Evolutionary conservation across 2,113 vertebrate species (phyloP).

Genomic region (Lanius collurio): DNA sequence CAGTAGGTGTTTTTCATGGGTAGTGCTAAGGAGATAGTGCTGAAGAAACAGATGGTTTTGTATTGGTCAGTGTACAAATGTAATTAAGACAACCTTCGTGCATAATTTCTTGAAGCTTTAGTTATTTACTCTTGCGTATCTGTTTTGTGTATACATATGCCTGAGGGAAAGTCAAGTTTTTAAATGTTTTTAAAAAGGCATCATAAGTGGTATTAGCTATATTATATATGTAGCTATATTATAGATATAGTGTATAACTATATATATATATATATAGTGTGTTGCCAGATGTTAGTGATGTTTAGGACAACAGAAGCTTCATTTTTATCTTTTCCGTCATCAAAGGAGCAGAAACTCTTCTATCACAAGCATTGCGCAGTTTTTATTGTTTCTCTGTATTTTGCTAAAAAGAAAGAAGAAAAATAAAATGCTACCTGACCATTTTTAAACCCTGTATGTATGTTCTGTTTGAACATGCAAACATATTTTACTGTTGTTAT

Average conservation of each 20-base stretch:
- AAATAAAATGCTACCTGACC: neutral
- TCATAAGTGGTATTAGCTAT: neutral
- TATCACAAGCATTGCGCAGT: neutral
- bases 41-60: neutral
- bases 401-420: neutral
- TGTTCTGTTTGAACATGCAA: neutral
- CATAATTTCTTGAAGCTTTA: neutral
- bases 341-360: neutral
- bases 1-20: neutral
- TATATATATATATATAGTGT: neutral
- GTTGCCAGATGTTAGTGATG: neutral
- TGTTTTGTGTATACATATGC: neutral
- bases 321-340: neutral
- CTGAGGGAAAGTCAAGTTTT: neutral
- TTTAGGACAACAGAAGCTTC: neutral
- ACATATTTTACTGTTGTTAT: neutral
- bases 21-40: neutral
- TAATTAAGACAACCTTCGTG: neutral
- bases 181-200: neutral
- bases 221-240: neutral
- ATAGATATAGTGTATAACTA: too few relatives aligned
- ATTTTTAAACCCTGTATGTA: neutral
- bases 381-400: neutral
- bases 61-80: neutral
- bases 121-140: neutral